A percentile compares a stretch with the other conserved stretches of the same genome.
Conservation (phyloP, 2,797 vertebrate species). For the Lacerta bilineata region DNA sequence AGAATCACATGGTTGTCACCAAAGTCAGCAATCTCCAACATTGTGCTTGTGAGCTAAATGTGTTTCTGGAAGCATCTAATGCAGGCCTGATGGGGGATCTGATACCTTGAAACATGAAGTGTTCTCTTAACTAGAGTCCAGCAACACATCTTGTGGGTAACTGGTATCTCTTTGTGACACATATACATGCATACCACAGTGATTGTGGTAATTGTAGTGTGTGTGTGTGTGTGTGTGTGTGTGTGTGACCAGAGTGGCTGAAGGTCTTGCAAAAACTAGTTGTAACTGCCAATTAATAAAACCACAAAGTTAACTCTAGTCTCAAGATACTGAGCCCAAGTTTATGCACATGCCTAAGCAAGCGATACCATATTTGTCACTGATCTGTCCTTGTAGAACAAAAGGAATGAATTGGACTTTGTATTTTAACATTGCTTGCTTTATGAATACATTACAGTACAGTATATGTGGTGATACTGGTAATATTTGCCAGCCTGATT, state of each 20-base stretch:
- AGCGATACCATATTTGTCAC: background rate
- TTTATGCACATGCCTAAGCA: accelerated
- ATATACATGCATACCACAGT: background rate
- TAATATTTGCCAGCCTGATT: constrained; percentile 28
- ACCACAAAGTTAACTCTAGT: too few relatives aligned
- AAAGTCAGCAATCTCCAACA: background rate
- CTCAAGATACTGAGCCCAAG: too few relatives aligned
- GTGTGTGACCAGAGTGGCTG: too few relatives aligned
- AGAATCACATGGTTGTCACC: background rate
- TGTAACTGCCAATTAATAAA: too few relatives aligned
- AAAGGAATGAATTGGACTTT: background rate
- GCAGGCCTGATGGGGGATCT: background rate
- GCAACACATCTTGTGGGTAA: background rate
- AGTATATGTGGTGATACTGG: background rate
- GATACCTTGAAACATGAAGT: too few relatives aligned
- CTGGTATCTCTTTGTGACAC: background rate
- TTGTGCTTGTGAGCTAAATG: background rate
- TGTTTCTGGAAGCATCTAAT: background rate
- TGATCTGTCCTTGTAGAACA: background rate
- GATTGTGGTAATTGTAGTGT: too few relatives aligned
- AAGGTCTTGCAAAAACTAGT: too few relatives aligned
- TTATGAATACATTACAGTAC: background rate
- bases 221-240: too few relatives aligned
- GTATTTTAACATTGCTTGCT: constrained; percentile 37
- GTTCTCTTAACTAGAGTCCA: background rate